Base-by-base conservation (phyloP, 1,140 invertebrate genomes). In the Dolichoris vasculosae region DNA sequence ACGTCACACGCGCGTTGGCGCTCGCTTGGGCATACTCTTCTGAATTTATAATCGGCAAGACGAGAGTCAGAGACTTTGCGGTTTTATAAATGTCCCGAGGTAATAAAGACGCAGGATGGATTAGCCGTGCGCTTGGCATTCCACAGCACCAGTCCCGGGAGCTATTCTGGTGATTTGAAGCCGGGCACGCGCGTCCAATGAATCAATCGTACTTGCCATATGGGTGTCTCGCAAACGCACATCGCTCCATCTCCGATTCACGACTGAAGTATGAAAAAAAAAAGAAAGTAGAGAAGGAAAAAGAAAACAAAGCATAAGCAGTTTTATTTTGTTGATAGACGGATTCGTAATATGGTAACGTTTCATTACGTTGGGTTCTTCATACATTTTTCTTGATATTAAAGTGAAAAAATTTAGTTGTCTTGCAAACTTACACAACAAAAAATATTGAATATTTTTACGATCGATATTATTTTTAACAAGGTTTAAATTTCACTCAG, bases 141-240 rank as follows among this genome's bases (percentile, higher is more conserved):
- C 89, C 89, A 84, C 84, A 83, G 84, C 87, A 55, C 86, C 64
- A 67, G 59, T 32, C n/a, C 43, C 51, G n/a, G 87, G 87, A 90
- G 90, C 89, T 91, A 91, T 92, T 91, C 90, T 91, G 88, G 91
- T 91, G 91, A 91, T 91, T 92, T 91, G 89, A 90, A 90, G 87
- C 88, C 87, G 89, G 89, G 89, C 90, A 91, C 90, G 90, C 90
- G 91, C 90, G 90, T 89, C 89, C 89, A 90, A 91, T 92, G 90
- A 91, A 92, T 92, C 91, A 92, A 92, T 92, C 88, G 88, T 71
- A 73, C 81, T 73, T 78, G 75, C 71, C 46, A 67, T 76, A 73
- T 64, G 23, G 51, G 38, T 30, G 69, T 73, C 38, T 43, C 32
- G 11, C 38, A 11, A 73, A 23, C 55, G 75, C 69, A 30, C 32